These are phyloP conservation scores for Cremastinae sp. DNA, from an alignment of 2,888 invertebrate genomes.

Conservation along the genomic window DNA sequence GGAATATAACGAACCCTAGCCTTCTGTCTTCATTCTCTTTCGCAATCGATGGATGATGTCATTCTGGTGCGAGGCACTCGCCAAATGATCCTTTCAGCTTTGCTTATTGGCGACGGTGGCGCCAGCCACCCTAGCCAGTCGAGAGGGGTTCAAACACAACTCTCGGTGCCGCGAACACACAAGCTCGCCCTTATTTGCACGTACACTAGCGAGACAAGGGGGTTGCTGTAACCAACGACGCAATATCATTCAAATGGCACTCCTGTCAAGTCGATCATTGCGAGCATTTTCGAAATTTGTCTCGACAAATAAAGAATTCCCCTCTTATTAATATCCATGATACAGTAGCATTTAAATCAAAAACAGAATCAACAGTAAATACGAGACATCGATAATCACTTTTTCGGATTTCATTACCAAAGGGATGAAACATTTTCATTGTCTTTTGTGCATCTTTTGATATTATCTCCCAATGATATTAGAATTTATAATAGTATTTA, in stretches of 20 bases:
- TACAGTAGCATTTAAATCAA: not conserved
- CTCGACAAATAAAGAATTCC: not conserved
- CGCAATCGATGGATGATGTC: conserved; percentile 51
- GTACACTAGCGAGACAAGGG: conserved; percentile 1
- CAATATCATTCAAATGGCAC: conserved; percentile 39
- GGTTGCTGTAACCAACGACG: conserved; percentile 40
- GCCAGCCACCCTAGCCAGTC: conserved; percentile 38
- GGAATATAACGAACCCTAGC: conserved; percentile 29
- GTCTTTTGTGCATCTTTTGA: too few species aligned
- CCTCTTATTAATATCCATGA: not conserved
- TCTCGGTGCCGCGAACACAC: conserved; percentile 16
- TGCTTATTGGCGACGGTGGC: conserved; percentile 44
- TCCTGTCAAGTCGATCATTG: conserved; percentile 24
- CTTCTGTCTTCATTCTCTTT: conserved; percentile 23
- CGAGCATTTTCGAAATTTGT: conserved; percentile 15
- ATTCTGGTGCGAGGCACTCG: conserved; percentile 42
- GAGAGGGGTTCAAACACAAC: conserved; percentile 37
- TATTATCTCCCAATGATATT: too few species aligned
- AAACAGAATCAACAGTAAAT: not conserved
- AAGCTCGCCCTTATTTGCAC: conserved; percentile 16
- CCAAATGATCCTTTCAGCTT: conserved; percentile 51
- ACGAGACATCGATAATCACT: too few species aligned
- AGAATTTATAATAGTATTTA: too few species aligned
- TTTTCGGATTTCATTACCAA: too few species aligned
- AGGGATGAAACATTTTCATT: too few species aligned